Evolutionary conservation across 2,888 invertebrate species (phyloP).

Genomic region (Julus scanicus): DNA sequence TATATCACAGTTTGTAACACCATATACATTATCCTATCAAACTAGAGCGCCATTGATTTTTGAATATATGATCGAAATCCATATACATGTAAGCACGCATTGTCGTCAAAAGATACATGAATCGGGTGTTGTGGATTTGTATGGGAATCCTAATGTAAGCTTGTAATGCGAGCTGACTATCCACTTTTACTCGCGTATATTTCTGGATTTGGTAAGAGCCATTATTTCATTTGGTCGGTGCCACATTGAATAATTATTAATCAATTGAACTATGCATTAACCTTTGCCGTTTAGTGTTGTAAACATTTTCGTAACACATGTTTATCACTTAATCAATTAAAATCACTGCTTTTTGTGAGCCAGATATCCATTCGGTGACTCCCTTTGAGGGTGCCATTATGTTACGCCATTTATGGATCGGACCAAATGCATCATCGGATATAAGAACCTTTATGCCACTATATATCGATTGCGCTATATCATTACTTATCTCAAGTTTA

Average conservation of each 20-base stretch:
- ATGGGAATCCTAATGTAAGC: too few species aligned
- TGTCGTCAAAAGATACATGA: too few species aligned
- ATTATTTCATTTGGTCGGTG: not conserved
- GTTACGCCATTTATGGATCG: not conserved
- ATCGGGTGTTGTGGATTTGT: too few species aligned
- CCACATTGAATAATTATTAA: slow-evolving; percentile 16
- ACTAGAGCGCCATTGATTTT: too few species aligned
- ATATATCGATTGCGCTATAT: not conserved
- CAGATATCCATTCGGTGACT: not conserved
- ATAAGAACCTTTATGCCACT: not conserved
- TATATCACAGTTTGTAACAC: too few species aligned
- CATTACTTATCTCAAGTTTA: not conserved
- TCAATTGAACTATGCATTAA: slow-evolving; percentile 45
- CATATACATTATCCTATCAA: too few species aligned
- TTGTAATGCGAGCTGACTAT: too few species aligned
- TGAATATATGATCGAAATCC: too few species aligned
- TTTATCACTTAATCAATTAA: slow-evolving; percentile 7
- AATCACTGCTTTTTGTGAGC: not conserved
- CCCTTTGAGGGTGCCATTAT: slow-evolving; percentile 6
- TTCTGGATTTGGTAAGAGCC: too few species aligned
- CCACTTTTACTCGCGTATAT: too few species aligned
- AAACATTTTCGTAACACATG: not conserved
- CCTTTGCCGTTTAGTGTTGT: not conserved
- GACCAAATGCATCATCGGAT: not conserved
- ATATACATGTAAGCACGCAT: too few species aligned